phyloP scores from a whole-genome alignment of 2,888 invertebrate species.

The Reticulitermes lucifugus region DNA sequence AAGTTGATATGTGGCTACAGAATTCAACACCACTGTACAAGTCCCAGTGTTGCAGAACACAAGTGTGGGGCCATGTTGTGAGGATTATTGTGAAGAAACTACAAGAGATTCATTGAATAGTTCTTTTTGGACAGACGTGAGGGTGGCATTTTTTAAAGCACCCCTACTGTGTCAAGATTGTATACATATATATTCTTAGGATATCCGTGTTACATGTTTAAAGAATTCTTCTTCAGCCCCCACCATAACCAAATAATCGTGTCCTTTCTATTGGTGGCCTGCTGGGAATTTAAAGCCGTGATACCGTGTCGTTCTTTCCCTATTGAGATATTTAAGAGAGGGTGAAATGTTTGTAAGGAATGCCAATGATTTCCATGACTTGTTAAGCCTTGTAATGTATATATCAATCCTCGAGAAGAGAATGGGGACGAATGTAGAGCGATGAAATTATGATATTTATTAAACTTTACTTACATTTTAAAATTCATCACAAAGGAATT shows the following conservation, averaged over 20 bases:
- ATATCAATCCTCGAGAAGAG: neutral
- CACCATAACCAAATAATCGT: slow-evolving; percentile 9
- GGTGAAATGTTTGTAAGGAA: neutral
- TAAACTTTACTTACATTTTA: too few relatives aligned
- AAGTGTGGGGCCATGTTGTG: too few relatives aligned
- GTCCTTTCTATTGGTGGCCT: slow-evolving; percentile 1
- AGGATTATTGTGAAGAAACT: too few relatives aligned
- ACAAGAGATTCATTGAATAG: too few relatives aligned
- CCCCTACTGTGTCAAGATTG: neutral
- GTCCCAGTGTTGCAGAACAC: too few relatives aligned
- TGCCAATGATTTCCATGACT: neutral
- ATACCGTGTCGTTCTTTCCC: neutral
- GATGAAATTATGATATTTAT: neutral
- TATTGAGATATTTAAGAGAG: slow-evolving; percentile 14
- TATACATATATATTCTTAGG: neutral
- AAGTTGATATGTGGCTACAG: too few relatives aligned
- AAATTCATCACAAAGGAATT: too few relatives aligned
- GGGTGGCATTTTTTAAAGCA: slow-evolving; percentile 1
- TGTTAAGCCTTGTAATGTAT: neutral
- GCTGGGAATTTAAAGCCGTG: neutral
- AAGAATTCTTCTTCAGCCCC: neutral
- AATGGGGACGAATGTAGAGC: neutral
- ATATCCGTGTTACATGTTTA: neutral
- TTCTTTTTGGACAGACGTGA: neutral
- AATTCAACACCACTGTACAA: too few relatives aligned